Conservation (phyloP, 2,888 invertebrate genomes). For the Pachycephus smyrnensis region DNA sequence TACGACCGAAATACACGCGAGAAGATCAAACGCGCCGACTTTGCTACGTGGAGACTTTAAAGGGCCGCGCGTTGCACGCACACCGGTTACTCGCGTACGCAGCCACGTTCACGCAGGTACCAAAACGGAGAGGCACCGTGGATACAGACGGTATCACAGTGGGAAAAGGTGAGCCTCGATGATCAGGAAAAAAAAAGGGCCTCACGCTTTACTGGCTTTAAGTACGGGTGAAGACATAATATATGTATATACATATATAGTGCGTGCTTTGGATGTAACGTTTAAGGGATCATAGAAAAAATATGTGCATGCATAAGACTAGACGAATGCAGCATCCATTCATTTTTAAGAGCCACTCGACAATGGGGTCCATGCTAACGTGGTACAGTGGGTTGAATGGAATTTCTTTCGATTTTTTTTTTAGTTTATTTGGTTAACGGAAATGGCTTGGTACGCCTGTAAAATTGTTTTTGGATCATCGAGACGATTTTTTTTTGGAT, state of each 20-base stretch:
- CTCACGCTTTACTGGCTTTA: background rate
- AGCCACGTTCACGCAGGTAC: background rate
- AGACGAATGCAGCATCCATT: background rate
- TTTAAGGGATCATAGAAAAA: background rate
- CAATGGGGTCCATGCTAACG: background rate
- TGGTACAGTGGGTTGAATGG: background rate
- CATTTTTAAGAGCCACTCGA: background rate
- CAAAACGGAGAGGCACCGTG: background rate
- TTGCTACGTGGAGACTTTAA: constrained; percentile 19
- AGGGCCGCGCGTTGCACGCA: background rate
- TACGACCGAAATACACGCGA: constrained; percentile 9
- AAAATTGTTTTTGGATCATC: background rate
- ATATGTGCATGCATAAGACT: background rate
- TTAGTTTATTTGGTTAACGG: too few species aligned
- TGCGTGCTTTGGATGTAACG: background rate
- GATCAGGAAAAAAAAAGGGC: background rate
- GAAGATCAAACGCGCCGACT: constrained; percentile 45
- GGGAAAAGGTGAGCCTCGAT: background rate
- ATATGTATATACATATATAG: background rate
- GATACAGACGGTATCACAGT: background rate
- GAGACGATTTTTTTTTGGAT: background rate
- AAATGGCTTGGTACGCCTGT: background rate
- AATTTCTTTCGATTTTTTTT: background rate
- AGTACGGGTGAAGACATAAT: background rate
- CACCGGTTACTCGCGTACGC: background rate